These are phyloP conservation scores for Euproctis similis DNA, from an alignment of 2,888 invertebrate species.

Conservation along the genomic window DNA sequence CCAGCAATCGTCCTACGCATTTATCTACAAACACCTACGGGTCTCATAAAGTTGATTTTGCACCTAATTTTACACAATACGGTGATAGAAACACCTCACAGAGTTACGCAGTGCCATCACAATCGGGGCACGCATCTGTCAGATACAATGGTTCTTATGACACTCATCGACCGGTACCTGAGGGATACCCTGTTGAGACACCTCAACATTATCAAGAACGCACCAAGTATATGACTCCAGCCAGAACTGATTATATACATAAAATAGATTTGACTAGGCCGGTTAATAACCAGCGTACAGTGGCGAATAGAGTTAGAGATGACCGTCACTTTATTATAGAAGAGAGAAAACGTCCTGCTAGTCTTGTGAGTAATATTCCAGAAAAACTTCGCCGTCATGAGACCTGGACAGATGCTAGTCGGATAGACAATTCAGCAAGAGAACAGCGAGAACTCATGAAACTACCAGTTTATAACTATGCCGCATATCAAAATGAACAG, in stretches of 20 bases:
- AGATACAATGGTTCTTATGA: constrained; percentile 57
- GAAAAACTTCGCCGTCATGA: constrained; percentile 67
- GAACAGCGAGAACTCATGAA: constrained; percentile 64
- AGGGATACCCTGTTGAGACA: constrained; percentile 52
- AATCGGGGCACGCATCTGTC: constrained; percentile 36
- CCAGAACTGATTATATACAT: constrained; percentile 55
- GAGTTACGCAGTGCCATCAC: constrained; percentile 33
- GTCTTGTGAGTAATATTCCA: constrained; percentile 66
- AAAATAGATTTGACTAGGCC: constrained; percentile 67
- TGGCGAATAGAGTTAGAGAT: constrained; percentile 53
- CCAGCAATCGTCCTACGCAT: constrained; percentile 35
- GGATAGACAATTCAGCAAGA: constrained; percentile 57
- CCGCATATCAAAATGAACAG: constrained; percentile 58
- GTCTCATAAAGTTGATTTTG: constrained; percentile 86
- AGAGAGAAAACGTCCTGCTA: constrained; percentile 60
- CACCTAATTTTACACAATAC: constrained; percentile 81
- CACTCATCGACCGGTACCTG: constrained; percentile 38
- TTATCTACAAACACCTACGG: constrained; percentile 36
- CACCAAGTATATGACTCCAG: constrained; percentile 41
- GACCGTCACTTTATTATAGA: constrained; percentile 59
- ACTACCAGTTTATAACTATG: constrained; percentile 62
- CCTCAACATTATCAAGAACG: constrained; percentile 52
- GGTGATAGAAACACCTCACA: constrained; percentile 48
- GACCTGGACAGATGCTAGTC: constrained; percentile 61
- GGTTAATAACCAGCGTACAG: constrained; percentile 44